Conservation (phyloP, 2,113 vertebrate genomes). For the Zosterops japonicus region DNA sequence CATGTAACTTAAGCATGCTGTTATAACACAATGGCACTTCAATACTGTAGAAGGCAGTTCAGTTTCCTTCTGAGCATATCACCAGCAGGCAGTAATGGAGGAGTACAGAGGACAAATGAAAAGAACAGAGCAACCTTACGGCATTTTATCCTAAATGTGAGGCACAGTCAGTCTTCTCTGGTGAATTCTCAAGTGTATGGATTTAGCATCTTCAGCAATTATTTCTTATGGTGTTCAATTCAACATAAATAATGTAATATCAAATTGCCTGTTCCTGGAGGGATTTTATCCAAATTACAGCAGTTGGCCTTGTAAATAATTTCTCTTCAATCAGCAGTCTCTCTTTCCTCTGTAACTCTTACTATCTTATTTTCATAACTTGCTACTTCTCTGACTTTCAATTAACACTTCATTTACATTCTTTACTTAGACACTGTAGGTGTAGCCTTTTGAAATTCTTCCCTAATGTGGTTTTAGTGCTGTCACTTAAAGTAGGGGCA, state of each 20-base stretch:
- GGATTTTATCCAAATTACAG: neutral
- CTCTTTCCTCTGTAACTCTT: slow-evolving; percentile 18
- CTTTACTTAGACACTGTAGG: neutral
- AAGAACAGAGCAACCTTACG: neutral
- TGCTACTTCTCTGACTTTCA: neutral
- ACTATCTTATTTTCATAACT: slow-evolving; percentile 26
- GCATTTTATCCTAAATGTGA: slow-evolving; percentile 11
- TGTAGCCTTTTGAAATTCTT: slow-evolving; percentile 2
- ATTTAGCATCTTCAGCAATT: neutral
- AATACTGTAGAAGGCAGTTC: neutral
- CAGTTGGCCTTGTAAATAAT: slow-evolving; percentile 1
- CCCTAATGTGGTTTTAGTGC: neutral
- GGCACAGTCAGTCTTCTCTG: neutral
- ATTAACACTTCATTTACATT: neutral
- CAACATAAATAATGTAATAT: neutral
- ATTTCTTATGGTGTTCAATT: neutral
- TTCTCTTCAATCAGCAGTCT: neutral
- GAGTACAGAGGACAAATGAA: neutral
- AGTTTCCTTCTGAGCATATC: neutral
- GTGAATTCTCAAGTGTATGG: neutral
- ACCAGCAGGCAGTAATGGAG: neutral
- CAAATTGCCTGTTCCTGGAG: neutral
- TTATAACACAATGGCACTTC: neutral
- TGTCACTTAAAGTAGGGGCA: neutral
- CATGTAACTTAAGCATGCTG: neutral